These are phyloP conservation scores for Axis porcinus DNA, from an alignment of 2,113 vertebrate genomes.

Conservation along the genomic window DNA sequence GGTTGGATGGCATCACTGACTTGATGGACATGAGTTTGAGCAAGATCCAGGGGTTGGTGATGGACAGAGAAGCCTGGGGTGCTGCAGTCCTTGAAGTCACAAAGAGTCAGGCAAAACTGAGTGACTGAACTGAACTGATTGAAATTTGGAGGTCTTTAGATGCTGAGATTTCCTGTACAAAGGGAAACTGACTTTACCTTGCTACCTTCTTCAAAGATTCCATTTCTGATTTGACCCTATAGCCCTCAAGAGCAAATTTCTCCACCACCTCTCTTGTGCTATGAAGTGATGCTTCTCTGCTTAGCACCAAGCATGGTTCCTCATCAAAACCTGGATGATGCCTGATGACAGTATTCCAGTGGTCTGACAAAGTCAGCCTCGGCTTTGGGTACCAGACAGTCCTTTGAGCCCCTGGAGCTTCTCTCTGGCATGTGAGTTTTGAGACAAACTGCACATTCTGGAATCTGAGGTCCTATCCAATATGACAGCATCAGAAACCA, in stretches of 20 bases:
- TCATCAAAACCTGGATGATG: rapidly evolving
- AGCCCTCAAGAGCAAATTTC: neutral
- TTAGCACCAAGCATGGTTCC: neutral
- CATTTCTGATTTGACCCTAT: neutral
- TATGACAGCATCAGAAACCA: neutral
- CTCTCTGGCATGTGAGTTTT: neutral
- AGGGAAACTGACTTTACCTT: neutral
- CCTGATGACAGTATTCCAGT: neutral
- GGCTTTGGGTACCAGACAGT: neutral
- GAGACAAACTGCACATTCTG: neutral
- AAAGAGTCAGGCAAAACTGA: neutral
- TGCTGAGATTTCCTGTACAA: neutral
- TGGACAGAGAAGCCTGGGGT: neutral
- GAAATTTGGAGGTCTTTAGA: neutral
- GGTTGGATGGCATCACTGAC: neutral
- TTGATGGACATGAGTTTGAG: neutral
- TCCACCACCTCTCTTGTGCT: too few species aligned
- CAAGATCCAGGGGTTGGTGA: neutral
- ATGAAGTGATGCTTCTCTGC: neutral
- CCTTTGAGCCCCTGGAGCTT: neutral
- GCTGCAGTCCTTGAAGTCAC: neutral
- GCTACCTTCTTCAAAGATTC: neutral
- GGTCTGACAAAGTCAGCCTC: rapidly evolving
- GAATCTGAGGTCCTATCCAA: neutral
- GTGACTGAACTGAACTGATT: neutral